Percentiles rank a stretch among this genome's conserved stretches.
Evolutionary conservation across 2,797 vertebrate genomes (phyloP).

Genomic region (Apogon talboti): DNA sequence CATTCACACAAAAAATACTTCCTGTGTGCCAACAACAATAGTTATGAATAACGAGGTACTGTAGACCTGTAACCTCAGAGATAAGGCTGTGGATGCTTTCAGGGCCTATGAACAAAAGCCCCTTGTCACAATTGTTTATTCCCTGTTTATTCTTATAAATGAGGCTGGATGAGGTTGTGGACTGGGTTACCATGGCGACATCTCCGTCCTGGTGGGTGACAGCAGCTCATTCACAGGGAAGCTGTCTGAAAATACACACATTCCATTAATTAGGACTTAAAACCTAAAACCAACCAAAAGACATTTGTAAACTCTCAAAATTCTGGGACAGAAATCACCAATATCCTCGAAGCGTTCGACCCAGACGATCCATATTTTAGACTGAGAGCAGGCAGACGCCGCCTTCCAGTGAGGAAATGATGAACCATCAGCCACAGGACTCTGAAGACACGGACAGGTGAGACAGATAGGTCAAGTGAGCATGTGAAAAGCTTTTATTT

Average conservation of each 20-base stretch:
- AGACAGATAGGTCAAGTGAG: too few species aligned
- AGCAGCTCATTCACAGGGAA: conserved; percentile 53
- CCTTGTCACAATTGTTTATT: neutral
- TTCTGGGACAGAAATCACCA: conserved; percentile 20
- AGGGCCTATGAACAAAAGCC: too few species aligned
- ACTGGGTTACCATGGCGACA: conserved; percentile 25
- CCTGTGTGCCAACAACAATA: too few species aligned
- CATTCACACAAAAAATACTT: too few species aligned
- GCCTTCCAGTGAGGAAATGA: too few species aligned
- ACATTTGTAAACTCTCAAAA: too few species aligned
- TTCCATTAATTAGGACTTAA: too few species aligned
- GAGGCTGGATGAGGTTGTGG: neutral
- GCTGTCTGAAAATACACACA: conserved; percentile 48
- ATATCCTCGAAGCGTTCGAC: conserved; percentile 48
- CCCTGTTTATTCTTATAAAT: neutral
- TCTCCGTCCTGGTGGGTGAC: conserved; percentile 6
- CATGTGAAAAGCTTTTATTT: neutral
- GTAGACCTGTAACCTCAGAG: too few species aligned
- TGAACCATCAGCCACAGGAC: conserved; percentile 12
- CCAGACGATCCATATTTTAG: conserved; percentile 57
- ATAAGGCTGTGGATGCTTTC: too few species aligned
- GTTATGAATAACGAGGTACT: too few species aligned
- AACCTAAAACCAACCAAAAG: too few species aligned
- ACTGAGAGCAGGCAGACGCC: conserved; percentile 4
- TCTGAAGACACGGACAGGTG: conserved; percentile 22